Base-by-base conservation (phyloP, 2,888 invertebrate species). In the Penaeus monodon region DNA sequence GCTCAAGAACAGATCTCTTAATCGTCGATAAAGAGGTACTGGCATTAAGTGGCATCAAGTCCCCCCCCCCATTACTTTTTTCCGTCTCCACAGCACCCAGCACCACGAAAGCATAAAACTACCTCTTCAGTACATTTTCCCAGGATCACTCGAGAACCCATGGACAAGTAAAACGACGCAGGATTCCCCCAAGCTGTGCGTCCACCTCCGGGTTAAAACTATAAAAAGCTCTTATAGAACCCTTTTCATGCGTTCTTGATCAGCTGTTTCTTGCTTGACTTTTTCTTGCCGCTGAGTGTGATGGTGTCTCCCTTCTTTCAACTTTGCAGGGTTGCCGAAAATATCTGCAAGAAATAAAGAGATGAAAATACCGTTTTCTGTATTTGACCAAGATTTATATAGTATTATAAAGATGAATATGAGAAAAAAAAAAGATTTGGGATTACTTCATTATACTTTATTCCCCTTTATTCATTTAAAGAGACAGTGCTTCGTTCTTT, bases 221-320 rank as follows among this genome's bases (percentile, higher is more conserved):
- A 66, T 57, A 24, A 14, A 20, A 63, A n/a, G 14, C 33, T 29
- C 57, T 85, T 88, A 88, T 84, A 88, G 80, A 33, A 88, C 84
- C n/a, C n/a, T 73, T 88, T 88, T 57, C 88, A 88, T 8, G 88
- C 88, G 64, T 84, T 88, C 57, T 88, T 88, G 27, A 88, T 88
- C 12, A 88, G 74, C 76, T 88, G 88, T 63, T 88, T 88, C 84
- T 88, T 90, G 73, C 87, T 86, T n/a, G 81, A 87, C 65, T 90
- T 90, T 49, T 90, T 90, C 82, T 88, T 88, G 20, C 86, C 86
- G 33, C 77, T 80, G 57, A 90, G 81, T 8, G 88, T 87, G 57
- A 88, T 88, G n/a, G 90, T 88, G 84, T 90, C 90, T 8, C 90
- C 90, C 65, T 88, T 88, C 77, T 88, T 88, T 88, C 77, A 87